These are phyloP conservation scores for Carapus acus DNA, from an alignment of 2,797 vertebrate genomes.

Conservation along the genomic window DNA sequence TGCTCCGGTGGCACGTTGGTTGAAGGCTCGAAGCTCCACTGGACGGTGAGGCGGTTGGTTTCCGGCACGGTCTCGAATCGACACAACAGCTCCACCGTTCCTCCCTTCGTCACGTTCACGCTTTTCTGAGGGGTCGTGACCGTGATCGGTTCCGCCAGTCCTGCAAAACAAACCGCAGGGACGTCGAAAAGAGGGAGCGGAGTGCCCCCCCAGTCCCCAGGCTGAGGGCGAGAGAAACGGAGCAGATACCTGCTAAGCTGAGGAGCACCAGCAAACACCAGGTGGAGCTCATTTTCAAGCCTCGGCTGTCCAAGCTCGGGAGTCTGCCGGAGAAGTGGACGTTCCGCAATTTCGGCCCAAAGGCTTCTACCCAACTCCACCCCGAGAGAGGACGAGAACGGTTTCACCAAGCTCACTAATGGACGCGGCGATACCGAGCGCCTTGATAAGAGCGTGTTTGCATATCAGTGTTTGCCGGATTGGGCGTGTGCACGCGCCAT, in stretches of 20 bases:
- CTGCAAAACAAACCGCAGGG: conserved; percentile 27
- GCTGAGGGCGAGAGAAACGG: not conserved
- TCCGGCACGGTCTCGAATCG: conserved; percentile 29
- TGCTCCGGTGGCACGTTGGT: conserved; percentile 23
- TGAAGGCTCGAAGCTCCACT: conserved; percentile 51
- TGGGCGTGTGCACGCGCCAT: conserved; percentile 42
- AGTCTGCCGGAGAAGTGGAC: conserved; percentile 7
- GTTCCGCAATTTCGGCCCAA: not conserved
- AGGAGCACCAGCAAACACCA: conserved; percentile 39
- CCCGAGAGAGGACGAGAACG: conserved; percentile 13
- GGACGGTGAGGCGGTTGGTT: conserved; percentile 42
- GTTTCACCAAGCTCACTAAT: conserved; percentile 31
- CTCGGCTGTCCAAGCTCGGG: not conserved
- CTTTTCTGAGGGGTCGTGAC: conserved; percentile 46
- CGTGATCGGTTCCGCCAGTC: conserved; percentile 45
- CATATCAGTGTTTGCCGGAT: conserved; percentile 54
- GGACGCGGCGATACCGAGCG: conserved; percentile 28
- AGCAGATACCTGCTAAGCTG: conserved; percentile 51
- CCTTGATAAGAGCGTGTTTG: conserved; percentile 58
- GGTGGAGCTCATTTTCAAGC: conserved; percentile 46
- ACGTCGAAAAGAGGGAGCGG: no score
- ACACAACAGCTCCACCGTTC: conserved; percentile 44
- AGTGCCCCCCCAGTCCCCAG: no score
- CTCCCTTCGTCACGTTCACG: conserved; percentile 53
- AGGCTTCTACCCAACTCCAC: conserved; percentile 17